Conservation (phyloP, 1,140 invertebrate genomes). For the Saccostrea glomerata region DNA sequence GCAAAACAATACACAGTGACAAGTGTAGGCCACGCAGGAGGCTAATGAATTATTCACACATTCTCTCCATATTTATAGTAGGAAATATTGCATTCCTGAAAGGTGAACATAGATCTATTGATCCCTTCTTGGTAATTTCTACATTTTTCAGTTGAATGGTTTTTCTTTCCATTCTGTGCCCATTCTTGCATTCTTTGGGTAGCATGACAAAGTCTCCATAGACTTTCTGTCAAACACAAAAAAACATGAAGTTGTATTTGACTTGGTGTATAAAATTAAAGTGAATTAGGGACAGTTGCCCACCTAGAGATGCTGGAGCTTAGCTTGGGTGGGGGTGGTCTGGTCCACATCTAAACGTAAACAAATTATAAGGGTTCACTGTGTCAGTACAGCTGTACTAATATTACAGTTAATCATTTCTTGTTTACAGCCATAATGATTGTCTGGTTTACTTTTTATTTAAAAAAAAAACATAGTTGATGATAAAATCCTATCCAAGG, state of each 20-base stretch:
- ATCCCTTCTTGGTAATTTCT: background rate
- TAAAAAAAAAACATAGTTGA: too few relatives aligned
- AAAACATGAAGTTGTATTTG: background rate
- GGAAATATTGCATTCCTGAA: background rate
- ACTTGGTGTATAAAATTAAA: background rate
- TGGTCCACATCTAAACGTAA: slow-evolving; percentile 3
- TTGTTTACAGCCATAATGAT: background rate
- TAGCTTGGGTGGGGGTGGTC: background rate
- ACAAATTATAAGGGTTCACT: background rate
- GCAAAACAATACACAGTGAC: background rate
- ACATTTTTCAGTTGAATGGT: background rate
- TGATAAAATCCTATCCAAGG: too few relatives aligned
- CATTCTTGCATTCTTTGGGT: background rate
- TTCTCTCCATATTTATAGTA: background rate
- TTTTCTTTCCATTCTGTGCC: background rate
- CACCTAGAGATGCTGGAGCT: background rate
- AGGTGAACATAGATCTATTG: background rate
- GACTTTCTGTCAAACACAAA: background rate
- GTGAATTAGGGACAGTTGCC: background rate
- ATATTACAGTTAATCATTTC: background rate
- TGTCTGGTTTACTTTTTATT: too few relatives aligned
- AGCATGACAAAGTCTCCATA: slow-evolving; percentile 17
- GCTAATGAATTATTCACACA: slow-evolving; percentile 29
- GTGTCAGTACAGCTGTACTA: background rate
- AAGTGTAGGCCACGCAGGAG: background rate